Evolutionary conservation across 2,888 invertebrate species (phyloP).

Genomic region (Gasteruption jaculator): DNA sequence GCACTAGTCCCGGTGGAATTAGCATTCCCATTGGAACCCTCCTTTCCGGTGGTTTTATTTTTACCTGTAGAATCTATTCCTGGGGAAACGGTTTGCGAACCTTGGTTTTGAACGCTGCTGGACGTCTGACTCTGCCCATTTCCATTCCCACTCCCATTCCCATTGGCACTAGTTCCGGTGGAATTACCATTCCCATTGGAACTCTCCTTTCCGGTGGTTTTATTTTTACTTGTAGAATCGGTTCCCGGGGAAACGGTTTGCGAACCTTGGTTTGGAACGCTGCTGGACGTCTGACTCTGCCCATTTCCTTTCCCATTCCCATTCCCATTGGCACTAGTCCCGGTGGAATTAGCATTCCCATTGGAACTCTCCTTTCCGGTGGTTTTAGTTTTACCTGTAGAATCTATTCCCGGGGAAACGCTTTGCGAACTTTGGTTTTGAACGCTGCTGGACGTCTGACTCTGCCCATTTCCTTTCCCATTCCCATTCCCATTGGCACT

Average conservation of each 20-base stretch:
- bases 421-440: background rate
- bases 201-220: no score
- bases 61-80: conserved; percentile 14
- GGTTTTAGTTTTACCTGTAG: no score
- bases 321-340: background rate
- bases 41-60: conserved; percentile 11
- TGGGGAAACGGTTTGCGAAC: background rate
- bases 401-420: no score
- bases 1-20: background rate
- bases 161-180: conserved; percentile 10
- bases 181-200: no score
- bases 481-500: background rate
- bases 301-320: no score
- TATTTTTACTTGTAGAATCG: no score
- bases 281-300: background rate
- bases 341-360: background rate
- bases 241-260: background rate
- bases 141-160: conserved; percentile 8
- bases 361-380: no score
- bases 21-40: background rate
- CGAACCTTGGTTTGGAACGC: background rate
- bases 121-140: no score
- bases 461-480: background rate
- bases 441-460: background rate
- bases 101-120: conserved; percentile 5